These are phyloP conservation scores for Sturmia bella DNA, from an alignment of 2,888 invertebrate species.

Conservation along the genomic window DNA sequence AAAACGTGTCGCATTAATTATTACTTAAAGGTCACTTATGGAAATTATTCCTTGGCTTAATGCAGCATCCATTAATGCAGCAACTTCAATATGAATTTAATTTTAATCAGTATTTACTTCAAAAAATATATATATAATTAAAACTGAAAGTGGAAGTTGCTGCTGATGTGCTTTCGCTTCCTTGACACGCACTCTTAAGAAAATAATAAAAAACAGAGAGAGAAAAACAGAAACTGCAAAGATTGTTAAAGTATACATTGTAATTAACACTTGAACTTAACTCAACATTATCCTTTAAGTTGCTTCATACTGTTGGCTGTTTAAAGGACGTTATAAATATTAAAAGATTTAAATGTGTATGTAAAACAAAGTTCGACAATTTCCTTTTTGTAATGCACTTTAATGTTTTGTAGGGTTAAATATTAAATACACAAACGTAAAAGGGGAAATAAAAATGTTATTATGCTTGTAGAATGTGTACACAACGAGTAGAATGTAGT, in stretches of 20 bases:
- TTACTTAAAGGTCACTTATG: background rate
- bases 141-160: background rate
- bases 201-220: background rate
- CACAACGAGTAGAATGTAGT: no score
- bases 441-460: no score
- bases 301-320: background rate
- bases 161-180: background rate
- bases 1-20: background rate
- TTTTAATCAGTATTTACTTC: background rate
- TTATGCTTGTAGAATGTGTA: no score
- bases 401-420: no score
- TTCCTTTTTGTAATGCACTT: background rate
- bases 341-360: no score
- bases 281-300: background rate
- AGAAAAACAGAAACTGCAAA: background rate
- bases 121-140: constrained; percentile 2
- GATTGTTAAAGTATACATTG: constrained; percentile 7
- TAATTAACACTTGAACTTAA: constrained; percentile 40
- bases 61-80: background rate
- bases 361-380: background rate
- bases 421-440: no score
- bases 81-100: constrained; percentile 28
- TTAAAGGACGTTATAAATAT: no score
- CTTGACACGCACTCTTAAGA: background rate
- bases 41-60: background rate